Evolutionary conservation across 2,888 invertebrate species (phyloP).

Genomic region (Scrobipalpa atriplicella): DNA sequence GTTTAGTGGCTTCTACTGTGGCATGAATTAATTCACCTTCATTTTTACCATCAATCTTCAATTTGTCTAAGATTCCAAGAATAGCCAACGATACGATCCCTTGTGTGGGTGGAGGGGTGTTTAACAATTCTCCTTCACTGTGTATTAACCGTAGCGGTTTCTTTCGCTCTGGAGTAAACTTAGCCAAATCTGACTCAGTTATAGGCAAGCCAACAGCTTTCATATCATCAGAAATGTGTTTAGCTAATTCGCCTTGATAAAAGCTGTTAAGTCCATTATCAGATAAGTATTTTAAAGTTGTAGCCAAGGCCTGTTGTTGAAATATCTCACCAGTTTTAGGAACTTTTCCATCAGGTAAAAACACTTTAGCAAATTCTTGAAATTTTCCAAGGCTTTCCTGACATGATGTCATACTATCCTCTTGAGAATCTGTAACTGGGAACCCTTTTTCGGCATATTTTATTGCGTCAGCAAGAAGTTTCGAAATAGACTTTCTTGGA

Average conservation of each 20-base stretch:
- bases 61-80: conserved; percentile 65
- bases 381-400: conserved; percentile 33
- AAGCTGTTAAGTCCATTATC: conserved; percentile 66
- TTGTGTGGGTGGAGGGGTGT: conserved; percentile 75
- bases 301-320: conserved; percentile 61
- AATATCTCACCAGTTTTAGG: conserved; percentile 58
- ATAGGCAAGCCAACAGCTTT: conserved; percentile 62
- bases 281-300: conserved; percentile 56
- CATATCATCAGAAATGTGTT: conserved; percentile 64
- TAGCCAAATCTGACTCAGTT: conserved; percentile 62
- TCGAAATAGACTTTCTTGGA: conserved; percentile 52
- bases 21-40: conserved; percentile 69
- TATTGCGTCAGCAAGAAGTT: conserved; percentile 65
- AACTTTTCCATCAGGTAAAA: conserved; percentile 52
- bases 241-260: conserved; percentile 64
- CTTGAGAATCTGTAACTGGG: conserved; percentile 55
- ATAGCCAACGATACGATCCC: conserved; percentile 66
- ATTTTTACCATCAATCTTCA: conserved; percentile 60
- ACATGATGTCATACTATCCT: conserved; percentile 36
- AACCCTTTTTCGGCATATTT: conserved; percentile 68
- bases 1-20: conserved; percentile 67
- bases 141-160: conserved; percentile 60
- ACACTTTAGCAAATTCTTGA: conserved; percentile 51
- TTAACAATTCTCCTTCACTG: conserved; percentile 61
- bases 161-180: conserved; percentile 60